These are phyloP conservation scores for Umimayanthus chanpuru DNA, from an alignment of 92 coral and sea anemone genomes.

Conservation along the genomic window DNA sequence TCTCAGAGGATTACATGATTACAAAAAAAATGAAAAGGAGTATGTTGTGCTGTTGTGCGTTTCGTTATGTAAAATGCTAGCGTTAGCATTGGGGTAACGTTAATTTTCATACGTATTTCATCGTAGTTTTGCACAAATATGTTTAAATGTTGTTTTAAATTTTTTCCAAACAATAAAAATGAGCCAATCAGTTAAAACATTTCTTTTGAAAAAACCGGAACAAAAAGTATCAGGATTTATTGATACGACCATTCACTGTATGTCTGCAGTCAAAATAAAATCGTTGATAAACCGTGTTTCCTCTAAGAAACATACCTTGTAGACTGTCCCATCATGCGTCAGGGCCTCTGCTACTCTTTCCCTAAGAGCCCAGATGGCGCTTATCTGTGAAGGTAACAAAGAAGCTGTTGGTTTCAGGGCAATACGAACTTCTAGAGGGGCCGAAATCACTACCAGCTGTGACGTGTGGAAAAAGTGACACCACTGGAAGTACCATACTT, in stretches of 20 bases:
- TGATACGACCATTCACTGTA: neutral
- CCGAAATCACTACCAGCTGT: too few relatives aligned
- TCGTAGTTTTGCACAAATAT: too few relatives aligned
- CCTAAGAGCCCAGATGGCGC: constrained; percentile 79
- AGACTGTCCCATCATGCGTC: constrained; percentile 65
- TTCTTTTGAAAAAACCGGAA: neutral
- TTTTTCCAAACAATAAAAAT: too few relatives aligned
- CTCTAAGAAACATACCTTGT: constrained; percentile 57
- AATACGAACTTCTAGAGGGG: neutral
- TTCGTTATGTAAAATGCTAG: too few relatives aligned
- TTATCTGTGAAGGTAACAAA: constrained; percentile 47
- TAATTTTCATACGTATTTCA: too few relatives aligned
- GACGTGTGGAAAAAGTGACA: neutral
- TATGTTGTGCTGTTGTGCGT: too few relatives aligned
- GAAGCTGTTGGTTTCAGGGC: neutral
- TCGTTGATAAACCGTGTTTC: neutral
- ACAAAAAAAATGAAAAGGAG: too few relatives aligned
- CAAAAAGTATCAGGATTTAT: neutral
- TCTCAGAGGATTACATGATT: too few relatives aligned
- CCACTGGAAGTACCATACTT: neutral
- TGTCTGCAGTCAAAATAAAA: neutral
- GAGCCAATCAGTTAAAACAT: too few relatives aligned
- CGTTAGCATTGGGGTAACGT: too few relatives aligned
- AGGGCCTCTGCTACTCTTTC: constrained; percentile 81
- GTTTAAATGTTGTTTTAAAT: too few relatives aligned